A percentile compares a stretch with the other conserved stretches of the same genome.
phyloP scores from a whole-genome alignment of 2,113 vertebrate species.

The Gracilinanus agilis region DNA sequence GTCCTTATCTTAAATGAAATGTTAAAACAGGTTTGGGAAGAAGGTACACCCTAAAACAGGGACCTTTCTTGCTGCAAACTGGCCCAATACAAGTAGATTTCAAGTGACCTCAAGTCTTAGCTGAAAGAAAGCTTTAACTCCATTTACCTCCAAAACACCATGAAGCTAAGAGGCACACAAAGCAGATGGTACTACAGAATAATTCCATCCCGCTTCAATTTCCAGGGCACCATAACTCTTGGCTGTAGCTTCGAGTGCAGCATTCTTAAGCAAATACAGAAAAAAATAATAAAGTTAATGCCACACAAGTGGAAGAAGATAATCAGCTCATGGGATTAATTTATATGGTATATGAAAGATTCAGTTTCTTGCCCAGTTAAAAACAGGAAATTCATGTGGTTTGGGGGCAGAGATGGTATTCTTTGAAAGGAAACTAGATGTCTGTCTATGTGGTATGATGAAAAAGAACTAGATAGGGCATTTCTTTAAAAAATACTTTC shows the following conservation, averaged over 20 bases:
- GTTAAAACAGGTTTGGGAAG: too few relatives aligned
- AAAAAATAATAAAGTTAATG: slow-evolving; percentile 45
- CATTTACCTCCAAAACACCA: too few relatives aligned
- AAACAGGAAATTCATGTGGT: slow-evolving; percentile 31
- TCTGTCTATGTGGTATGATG: too few relatives aligned
- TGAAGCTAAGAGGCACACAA: too few relatives aligned
- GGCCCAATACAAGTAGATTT: too few relatives aligned
- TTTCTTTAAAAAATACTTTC: neutral
- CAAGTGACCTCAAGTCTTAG: too few relatives aligned
- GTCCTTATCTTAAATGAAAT: too few relatives aligned
- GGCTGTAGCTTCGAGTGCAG: neutral
- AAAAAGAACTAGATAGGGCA: too few relatives aligned
- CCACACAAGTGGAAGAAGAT: slow-evolving; percentile 32
- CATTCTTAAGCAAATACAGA: slow-evolving; percentile 57
- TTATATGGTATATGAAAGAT: neutral
- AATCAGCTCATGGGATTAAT: slow-evolving; percentile 20
- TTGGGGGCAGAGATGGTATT: neutral
- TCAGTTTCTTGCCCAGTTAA: neutral
- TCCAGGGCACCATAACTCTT: slow-evolving; percentile 44
- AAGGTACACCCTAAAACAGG: too few relatives aligned
- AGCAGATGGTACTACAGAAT: too few relatives aligned
- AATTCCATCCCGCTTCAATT: neutral
- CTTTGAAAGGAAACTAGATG: slow-evolving; percentile 1
- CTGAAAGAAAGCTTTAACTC: too few relatives aligned
- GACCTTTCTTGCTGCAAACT: too few relatives aligned